Percentiles rank a stretch among this genome's conserved stretches.
Evolutionary conservation across 2,888 invertebrate species (phyloP).

Genomic region (Ectemnius cavifrons): DNA sequence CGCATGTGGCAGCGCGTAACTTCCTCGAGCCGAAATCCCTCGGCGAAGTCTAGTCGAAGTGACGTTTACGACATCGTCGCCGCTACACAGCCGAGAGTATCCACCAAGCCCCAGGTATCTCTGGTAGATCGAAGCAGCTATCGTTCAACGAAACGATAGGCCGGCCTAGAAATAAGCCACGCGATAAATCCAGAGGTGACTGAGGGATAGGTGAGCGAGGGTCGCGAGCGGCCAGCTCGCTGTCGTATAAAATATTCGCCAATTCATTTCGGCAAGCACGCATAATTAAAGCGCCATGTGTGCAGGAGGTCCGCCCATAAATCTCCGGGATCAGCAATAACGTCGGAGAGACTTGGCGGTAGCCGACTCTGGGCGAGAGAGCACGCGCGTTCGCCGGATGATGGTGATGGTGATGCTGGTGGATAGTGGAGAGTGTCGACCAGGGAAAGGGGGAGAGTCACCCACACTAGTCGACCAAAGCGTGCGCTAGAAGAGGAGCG

Average conservation of each 20-base stretch:
- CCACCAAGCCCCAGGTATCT: background rate
- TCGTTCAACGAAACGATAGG: slow-evolving; percentile 19
- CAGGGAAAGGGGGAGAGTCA: background rate
- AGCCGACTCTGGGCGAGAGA: slow-evolving; percentile 56
- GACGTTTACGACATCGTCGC: background rate
- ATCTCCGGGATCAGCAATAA: slow-evolving; percentile 77
- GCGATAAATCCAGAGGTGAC: slow-evolving; percentile 47
- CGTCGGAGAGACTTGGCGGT: slow-evolving; percentile 70
- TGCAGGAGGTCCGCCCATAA: slow-evolving; percentile 72
- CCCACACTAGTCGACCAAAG: too few relatives aligned
- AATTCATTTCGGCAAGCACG: slow-evolving; percentile 72
- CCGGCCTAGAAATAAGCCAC: slow-evolving; percentile 48
- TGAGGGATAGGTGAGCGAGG: slow-evolving; percentile 20
- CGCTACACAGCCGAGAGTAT: background rate
- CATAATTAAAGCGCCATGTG: slow-evolving; percentile 77
- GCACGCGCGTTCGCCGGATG: slow-evolving; percentile 11
- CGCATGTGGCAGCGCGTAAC: slow-evolving; percentile 4
- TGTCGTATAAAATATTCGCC: slow-evolving; percentile 73
- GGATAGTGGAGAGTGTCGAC: slow-evolving; percentile 38
- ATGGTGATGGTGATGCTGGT: slow-evolving; percentile 48
- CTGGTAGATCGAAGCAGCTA: background rate
- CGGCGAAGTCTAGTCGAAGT: background rate
- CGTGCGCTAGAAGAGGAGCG: slow-evolving; percentile 55
- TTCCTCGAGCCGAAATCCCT: background rate
- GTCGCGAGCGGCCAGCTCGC: slow-evolving; percentile 42